Conservation (phyloP, 2,113 vertebrate species). For the Phylloscopus trochilus region DNA sequence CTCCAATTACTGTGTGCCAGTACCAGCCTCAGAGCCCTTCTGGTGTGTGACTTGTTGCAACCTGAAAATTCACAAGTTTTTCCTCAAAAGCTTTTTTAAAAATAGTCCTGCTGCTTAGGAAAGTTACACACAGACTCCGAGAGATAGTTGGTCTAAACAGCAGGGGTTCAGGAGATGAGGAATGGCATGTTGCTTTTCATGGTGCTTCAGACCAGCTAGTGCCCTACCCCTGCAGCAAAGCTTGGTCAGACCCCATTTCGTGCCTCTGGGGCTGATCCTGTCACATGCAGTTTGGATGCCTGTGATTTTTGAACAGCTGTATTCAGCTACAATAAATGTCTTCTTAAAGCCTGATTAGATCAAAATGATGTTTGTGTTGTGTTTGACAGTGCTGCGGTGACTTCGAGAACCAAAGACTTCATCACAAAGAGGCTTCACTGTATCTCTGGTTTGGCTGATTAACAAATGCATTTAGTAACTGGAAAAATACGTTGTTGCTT, state of each 20-base stretch:
- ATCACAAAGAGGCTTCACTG: not conserved
- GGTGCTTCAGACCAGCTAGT: not conserved
- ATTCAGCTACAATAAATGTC: conserved; percentile 2
- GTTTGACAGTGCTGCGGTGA: not conserved
- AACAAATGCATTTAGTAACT: conserved; percentile 28
- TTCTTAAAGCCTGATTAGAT: conserved; percentile 19
- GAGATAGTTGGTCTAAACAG: not conserved
- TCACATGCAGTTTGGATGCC: not conserved
- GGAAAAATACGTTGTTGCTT: conserved; percentile 44
- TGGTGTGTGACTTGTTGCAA: conserved; percentile 45
- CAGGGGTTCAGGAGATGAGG: not conserved
- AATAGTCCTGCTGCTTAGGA: conserved; percentile 1
- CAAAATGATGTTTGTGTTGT: conserved; percentile 22
- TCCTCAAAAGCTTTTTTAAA: conserved; percentile 29
- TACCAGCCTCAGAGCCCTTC: conserved; percentile 28
- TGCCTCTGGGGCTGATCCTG: not conserved
- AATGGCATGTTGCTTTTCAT: not conserved
- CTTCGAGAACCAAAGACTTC: not conserved
- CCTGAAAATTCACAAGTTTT: conserved; percentile 42
- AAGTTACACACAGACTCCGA: not conserved
- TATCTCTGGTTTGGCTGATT: conserved; percentile 19
- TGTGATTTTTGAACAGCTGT: not conserved
- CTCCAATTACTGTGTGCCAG: not conserved
- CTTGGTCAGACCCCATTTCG: not conserved
- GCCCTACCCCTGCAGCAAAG: not conserved